Base-by-base conservation (phyloP, 2,113 vertebrate genomes). In the Hirundichthys speculiger region DNA sequence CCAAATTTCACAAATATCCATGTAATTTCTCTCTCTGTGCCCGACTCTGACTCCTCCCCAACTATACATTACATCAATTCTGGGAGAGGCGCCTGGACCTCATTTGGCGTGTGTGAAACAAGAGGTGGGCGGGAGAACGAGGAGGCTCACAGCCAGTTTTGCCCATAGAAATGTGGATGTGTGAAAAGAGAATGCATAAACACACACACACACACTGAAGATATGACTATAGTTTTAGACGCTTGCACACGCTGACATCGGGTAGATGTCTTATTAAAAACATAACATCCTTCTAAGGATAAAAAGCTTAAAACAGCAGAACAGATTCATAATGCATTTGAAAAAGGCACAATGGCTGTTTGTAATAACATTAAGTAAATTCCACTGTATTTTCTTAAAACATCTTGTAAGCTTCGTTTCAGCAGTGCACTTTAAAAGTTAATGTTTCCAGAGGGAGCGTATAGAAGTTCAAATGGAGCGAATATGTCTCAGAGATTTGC, bases 11-110 rank as follows among this genome's bases (percentile, higher is more conserved):
- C 49, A 41, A 59, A 53, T 19, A 51, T 20, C 57, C 43, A 43
- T 4, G 14, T 54, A 24, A 39, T 57, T 68, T 68, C 51, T 58
- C 20, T 49, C 27, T 74, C 19, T 24, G 49, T 30, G 54, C 60
- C 30, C 45, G 42, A 43, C 58, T 66, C 56, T 69, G 54, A 57
- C 25, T 64, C 24, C 55, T 27, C 40, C 47, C 20, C 25, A 56
- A 3, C 68, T 30, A 39, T 63, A 52, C 71, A 64, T 75, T 68
- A 72, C 59, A 79, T 79, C 67, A 72, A 49, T 54, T 64, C 53
- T 68, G 70, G 63, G 53, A 43, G 67, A 50, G 64, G 41, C 59
- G 69, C 75, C 57, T 57, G 58, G 75, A 68, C 69, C 57, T 73
- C 74, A 71, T 59, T 59, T 70, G 61, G 69, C 42, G 58, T 21